Conservation (phyloP, 2,113 vertebrate genomes). For the human (Homo sapiens) region DNA sequence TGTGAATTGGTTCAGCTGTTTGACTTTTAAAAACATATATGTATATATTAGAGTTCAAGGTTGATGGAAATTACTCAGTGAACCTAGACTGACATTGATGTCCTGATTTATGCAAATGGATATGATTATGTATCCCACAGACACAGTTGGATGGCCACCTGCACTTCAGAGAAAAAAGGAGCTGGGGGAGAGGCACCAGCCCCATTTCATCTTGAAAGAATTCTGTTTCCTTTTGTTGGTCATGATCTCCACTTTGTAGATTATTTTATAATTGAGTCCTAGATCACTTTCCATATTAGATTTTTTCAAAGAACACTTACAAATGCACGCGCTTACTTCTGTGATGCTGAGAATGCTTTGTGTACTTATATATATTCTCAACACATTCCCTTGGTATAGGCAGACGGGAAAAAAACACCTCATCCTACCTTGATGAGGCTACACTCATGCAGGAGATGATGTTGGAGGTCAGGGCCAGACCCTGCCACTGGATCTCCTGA, state of each 20-base stretch:
- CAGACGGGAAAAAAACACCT: not conserved
- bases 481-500: not conserved
- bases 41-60: constrained; percentile 43
- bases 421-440: not conserved
- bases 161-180: not conserved
- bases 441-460: not conserved
- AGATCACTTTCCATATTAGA: not conserved
- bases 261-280: not conserved
- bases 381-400: not conserved
- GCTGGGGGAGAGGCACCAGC: not conserved
- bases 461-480: not conserved
- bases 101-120: constrained; percentile 55
- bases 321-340: not conserved
- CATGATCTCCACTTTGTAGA: not conserved
- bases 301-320: not conserved
- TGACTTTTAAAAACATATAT: constrained; percentile 34
- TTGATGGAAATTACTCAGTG: constrained; percentile 49
- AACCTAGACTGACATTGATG: constrained; percentile 59
- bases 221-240: not conserved
- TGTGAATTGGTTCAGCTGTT: constrained; percentile 12
- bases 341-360: not conserved
- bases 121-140: not conserved
- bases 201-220: constrained; percentile 46
- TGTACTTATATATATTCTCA: not conserved
- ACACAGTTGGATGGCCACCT: not conserved